phyloP scores from a whole-genome alignment of 2,797 vertebrate genomes.

The Chaetodon trifasciatus region DNA sequence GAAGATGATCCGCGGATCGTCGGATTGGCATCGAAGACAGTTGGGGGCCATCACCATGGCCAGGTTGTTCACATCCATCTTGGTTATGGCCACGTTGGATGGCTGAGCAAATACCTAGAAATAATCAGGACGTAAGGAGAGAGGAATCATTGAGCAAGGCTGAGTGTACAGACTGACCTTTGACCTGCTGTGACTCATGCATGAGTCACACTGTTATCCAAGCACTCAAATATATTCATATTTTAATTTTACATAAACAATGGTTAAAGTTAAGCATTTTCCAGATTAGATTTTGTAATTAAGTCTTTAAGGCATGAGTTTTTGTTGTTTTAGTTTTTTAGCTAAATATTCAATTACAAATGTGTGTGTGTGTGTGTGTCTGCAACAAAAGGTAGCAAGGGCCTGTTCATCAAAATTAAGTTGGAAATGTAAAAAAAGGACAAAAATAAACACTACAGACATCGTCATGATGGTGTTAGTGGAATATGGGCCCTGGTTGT shows the following conservation, averaged over 20 bases:
- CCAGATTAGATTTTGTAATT: too few species aligned
- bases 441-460: background rate
- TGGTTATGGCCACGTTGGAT: slow-evolving; percentile 91
- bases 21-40: slow-evolving; percentile 93
- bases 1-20: slow-evolving; percentile 93
- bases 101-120: slow-evolving; percentile 93
- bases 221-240: background rate
- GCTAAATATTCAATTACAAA: background rate
- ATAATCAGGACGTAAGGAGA: background rate
- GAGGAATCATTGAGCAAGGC: slow-evolving; percentile 6
- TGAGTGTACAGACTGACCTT: slow-evolving; percentile 15
- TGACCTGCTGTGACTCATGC: slow-evolving; percentile 17
- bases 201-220: slow-evolving; percentile 2
- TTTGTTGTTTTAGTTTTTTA: background rate
- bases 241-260: too few species aligned
- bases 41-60: slow-evolving; percentile 98
- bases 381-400: background rate
- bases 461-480: background rate
- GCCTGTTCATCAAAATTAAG: background rate
- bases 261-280: too few species aligned
- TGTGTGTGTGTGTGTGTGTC: background rate
- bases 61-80: slow-evolving; percentile 97
- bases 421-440: background rate
- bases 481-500: background rate
- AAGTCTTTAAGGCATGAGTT: background rate